A percentile compares a stretch with the other conserved stretches of the same genome.
Evolutionary conservation across 1,140 invertebrate species (phyloP).

Genomic region (Pseudachorutes palmiensis): DNA sequence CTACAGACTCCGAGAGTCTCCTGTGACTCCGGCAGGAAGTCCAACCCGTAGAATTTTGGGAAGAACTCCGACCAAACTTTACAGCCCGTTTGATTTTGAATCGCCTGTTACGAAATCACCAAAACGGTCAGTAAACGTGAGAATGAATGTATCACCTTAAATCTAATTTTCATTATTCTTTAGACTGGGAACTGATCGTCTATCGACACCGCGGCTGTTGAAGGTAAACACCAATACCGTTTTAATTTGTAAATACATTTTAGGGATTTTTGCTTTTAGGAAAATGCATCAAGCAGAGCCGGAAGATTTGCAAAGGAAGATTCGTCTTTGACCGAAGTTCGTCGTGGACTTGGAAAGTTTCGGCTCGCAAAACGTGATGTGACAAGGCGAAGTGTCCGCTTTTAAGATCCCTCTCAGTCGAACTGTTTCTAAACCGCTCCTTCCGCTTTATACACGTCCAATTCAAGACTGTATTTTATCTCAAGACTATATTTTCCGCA

Average conservation of each 20-base stretch:
- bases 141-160: conserved; percentile 8
- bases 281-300: conserved; percentile 20
- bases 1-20: conserved; percentile 48
- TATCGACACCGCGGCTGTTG: neutral
- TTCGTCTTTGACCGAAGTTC: conserved; percentile 14
- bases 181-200: conserved; percentile 3
- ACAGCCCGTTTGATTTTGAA: conserved; percentile 52
- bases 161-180: neutral
- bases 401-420: too few relatives aligned
- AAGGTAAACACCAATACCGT: neutral
- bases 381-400: conserved; percentile 28
- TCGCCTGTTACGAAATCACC: conserved; percentile 44
- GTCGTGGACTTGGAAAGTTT: conserved; percentile 22
- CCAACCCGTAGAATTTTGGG: conserved; percentile 49
- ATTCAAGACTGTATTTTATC: too few relatives aligned
- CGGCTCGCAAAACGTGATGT: conserved; percentile 28
- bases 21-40: conserved; percentile 43
- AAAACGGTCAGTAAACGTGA: conserved; percentile 35
- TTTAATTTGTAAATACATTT: neutral
- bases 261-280: neutral
- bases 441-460: too few relatives aligned
- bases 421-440: too few relatives aligned
- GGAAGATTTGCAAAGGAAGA: conserved; percentile 23
- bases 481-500: too few relatives aligned
- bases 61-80: conserved; percentile 55